Percentiles rank a stretch among this genome's conserved stretches.
Conservation (phyloP, 2,797 vertebrate genomes). For the Poecilia picta region DNA sequence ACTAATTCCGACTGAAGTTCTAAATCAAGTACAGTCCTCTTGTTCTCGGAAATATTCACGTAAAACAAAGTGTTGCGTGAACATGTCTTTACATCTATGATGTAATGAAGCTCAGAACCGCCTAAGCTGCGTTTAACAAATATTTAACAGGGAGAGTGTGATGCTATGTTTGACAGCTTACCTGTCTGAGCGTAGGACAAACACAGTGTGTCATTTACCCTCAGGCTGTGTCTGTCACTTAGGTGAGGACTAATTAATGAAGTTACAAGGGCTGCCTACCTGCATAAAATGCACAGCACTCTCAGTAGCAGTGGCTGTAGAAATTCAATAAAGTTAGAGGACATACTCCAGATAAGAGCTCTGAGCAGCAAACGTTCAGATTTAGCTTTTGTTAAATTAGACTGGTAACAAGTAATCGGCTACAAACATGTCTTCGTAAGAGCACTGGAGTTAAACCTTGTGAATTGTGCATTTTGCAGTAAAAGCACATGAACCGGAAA, state of each 20-base stretch:
- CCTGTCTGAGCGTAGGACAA: slow-evolving; percentile 14
- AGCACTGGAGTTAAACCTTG: not conserved
- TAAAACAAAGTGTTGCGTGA: not conserved
- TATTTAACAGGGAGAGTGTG: not conserved
- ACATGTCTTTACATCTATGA: not conserved
- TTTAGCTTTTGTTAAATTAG: not conserved
- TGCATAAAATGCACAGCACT: slow-evolving; percentile 10
- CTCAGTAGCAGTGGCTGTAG: slow-evolving; percentile 1
- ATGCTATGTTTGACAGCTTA: slow-evolving; percentile 12
- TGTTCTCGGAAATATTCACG: not conserved
- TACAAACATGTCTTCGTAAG: not conserved
- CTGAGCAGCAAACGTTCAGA: not conserved
- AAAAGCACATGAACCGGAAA: not conserved
- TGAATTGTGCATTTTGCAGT: not conserved
- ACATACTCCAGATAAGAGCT: slow-evolving; percentile 1
- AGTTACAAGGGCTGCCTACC: slow-evolving; percentile 13
- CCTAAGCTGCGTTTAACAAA: not conserved
- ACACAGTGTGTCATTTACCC: slow-evolving; percentile 11
- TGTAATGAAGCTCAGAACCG: not conserved
- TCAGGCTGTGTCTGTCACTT: slow-evolving; percentile 3
- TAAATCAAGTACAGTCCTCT: not conserved
- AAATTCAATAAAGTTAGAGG: slow-evolving; percentile 5
- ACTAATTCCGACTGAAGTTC: not conserved
- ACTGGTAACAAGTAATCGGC: not conserved
- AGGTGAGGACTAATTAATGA: slow-evolving; percentile 22